A percentile compares a stretch with the other conserved stretches of the same genome.
Conservation (phyloP, 2,888 invertebrate species). For the Chrysina gloriosa region DNA sequence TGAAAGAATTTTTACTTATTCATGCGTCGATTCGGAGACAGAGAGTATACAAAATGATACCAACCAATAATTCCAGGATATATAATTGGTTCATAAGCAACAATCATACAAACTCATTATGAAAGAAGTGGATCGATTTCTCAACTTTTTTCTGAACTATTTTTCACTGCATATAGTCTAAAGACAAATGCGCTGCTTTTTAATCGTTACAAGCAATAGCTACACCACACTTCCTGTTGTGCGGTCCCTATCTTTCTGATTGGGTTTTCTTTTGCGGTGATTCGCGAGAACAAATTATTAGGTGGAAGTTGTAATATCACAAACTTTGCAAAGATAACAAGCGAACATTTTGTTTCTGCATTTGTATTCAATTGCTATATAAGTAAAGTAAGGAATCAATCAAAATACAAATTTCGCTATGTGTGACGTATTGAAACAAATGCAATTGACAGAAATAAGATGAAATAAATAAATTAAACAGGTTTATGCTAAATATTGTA, state of each 20-base stretch:
- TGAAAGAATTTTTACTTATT: too few relatives aligned
- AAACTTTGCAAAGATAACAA: background rate
- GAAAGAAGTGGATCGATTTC: background rate
- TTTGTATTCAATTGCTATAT: too few relatives aligned
- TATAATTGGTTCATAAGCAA: too few relatives aligned
- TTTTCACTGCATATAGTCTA: background rate
- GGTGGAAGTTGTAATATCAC: background rate
- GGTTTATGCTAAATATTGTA: background rate
- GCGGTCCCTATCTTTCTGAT: conserved; percentile 8
- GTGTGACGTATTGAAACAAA: too few relatives aligned
- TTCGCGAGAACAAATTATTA: conserved; percentile 12
- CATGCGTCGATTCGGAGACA: too few relatives aligned
- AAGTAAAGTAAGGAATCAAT: too few relatives aligned
- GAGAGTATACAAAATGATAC: too few relatives aligned
- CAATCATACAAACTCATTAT: too few relatives aligned
- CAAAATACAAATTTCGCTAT: too few relatives aligned
- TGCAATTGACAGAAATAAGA: too few relatives aligned
- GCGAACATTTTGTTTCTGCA: background rate
- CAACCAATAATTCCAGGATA: too few relatives aligned
- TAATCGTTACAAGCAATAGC: conserved; percentile 17
- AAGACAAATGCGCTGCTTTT: background rate
- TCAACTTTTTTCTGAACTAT: background rate
- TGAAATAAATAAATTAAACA: too few relatives aligned
- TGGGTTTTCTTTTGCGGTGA: conserved; percentile 28
- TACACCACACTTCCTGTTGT: conserved; percentile 16